Conservation (phyloP, 2,797 vertebrate genomes). For the Labeo calbasu region DNA sequence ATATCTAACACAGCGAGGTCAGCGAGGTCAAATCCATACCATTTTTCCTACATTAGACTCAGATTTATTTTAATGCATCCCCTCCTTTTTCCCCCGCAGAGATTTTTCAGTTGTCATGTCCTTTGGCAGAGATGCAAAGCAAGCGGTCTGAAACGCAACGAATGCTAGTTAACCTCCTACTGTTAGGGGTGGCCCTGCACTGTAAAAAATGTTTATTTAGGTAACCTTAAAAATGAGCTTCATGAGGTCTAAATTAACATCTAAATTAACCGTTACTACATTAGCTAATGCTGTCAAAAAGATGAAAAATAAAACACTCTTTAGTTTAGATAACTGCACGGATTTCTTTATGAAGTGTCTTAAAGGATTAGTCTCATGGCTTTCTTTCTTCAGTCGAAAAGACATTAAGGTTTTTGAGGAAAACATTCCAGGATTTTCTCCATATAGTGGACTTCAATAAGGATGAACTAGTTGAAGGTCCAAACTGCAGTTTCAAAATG, state of each 20-base stretch:
- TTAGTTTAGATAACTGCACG: neutral
- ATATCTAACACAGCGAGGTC: constrained; percentile 31
- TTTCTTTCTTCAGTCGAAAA: too few species aligned
- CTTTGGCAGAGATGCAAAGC: constrained; percentile 25
- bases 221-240: constrained; percentile 21
- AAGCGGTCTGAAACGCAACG: constrained; percentile 18
- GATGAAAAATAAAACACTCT: neutral
- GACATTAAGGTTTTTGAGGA: too few species aligned
- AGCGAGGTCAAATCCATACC: constrained; percentile 35
- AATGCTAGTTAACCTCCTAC: constrained; percentile 47
- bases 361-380: too few species aligned
- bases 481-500: too few species aligned
- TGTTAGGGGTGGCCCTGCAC: constrained; percentile 16
- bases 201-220: constrained; percentile 20
- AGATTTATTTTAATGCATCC: constrained; percentile 16
- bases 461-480: too few species aligned
- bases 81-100: constrained; percentile 11
- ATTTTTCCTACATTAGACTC: constrained; percentile 46
- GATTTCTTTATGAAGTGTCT: neutral
- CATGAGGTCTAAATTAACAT: constrained; percentile 8
- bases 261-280: neutral
- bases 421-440: too few species aligned
- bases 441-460: too few species aligned
- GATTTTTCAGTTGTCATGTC: constrained; percentile 27
- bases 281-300: neutral